Base-by-base conservation (phyloP, 2,113 vertebrate genomes). In the Ailuropoda melanoleuca region DNA sequence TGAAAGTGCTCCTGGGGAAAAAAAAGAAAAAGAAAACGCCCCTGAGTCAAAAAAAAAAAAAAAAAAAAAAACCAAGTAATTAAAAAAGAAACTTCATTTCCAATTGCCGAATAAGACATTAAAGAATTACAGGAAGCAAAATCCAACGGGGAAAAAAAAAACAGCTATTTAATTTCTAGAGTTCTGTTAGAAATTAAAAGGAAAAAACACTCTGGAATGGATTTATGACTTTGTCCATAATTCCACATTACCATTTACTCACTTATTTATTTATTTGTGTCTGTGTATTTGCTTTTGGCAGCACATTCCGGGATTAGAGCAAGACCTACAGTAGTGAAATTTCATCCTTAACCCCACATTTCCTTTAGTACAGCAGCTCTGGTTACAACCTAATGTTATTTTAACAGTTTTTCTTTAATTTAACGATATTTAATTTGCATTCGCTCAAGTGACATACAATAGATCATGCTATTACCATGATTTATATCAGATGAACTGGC, bases 401-500 rank as follows among this genome's bases (percentile, higher is more conserved):
- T 98, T 99, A 99, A 99, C 98, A 97, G 98, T 98, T 98, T 98
- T 99, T 98, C 98, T 98, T 98, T 98, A 98, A 99, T 97, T 98
- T 98, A 98, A 98, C 97, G 98, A 98, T 99, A 98, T 98, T 98
- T 99, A 98, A 98, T 99, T 99, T 99, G 98, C 98, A 98, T 99
- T 99, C 98, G 97, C 97, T 98, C 98, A 98, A 99, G 98, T 99
- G 99, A 99, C 99, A 98, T 98, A 99, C 99, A 99, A 99, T 99
- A 98, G 99, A 99, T 99, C 99, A 99, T 98, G 98, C 99, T 99
- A 99, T 99, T 99, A 99, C 97, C 97, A 98, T 99, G 99, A 99
- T 99, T 99, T 99, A 99, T 99, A 98, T 99, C 98, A 98, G 97
- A 98, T 98, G 99, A 99, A 99, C 99, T 99, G 99, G 99, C 99